These are phyloP conservation scores for Mycalesis mineus DNA, from an alignment of 2,888 invertebrate genomes.

Conservation along the genomic window DNA sequence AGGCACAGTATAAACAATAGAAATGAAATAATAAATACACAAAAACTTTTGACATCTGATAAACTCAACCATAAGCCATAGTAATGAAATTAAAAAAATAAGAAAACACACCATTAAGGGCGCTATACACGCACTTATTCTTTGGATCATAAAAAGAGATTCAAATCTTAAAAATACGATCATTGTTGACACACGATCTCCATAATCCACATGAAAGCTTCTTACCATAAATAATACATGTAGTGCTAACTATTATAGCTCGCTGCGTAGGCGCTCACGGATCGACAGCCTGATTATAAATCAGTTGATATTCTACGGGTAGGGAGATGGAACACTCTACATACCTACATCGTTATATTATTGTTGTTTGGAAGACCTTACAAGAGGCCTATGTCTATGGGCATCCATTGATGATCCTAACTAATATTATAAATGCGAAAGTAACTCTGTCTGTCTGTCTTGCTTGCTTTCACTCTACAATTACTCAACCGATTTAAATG, in stretches of 20 bases:
- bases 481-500: too few relatives aligned
- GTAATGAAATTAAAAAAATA: not conserved
- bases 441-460: too few relatives aligned
- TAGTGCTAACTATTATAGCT: constrained; percentile 69
- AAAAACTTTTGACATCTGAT: too few relatives aligned
- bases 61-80: not conserved
- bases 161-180: constrained; percentile 33
- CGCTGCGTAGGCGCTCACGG: constrained; percentile 68
- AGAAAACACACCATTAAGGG: not conserved
- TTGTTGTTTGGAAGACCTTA: too few relatives aligned
- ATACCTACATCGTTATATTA: not conserved
- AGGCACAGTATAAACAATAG: too few relatives aligned
- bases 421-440: too few relatives aligned
- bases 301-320: constrained; percentile 43
- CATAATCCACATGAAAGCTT: constrained; percentile 74
- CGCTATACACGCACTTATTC: not conserved
- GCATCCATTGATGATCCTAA: too few relatives aligned
- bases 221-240: constrained; percentile 78
- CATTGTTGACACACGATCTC: constrained; percentile 72
- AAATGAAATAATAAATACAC: too few relatives aligned
- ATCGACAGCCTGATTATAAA: constrained; percentile 77
- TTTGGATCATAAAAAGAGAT: constrained; percentile 10
- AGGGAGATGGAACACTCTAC: constrained; percentile 34
- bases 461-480: too few relatives aligned
- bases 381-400: too few relatives aligned